These are phyloP conservation scores for Oceanodroma leucorhoa DNA, from an alignment of 2,797 vertebrate genomes.

Conservation along the genomic window DNA sequence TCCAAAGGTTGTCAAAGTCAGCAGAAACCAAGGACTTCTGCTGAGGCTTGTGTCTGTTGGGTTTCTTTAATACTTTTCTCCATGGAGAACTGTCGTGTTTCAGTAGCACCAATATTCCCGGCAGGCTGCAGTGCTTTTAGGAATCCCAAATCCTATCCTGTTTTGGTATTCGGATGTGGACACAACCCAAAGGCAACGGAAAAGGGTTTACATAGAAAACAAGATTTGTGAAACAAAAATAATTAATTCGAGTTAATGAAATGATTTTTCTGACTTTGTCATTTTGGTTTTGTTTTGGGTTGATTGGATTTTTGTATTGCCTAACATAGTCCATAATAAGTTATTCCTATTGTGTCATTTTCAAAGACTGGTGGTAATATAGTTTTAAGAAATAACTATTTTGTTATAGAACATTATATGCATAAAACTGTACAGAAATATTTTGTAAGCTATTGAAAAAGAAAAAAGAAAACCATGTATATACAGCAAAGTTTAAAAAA, in stretches of 20 bases:
- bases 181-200: constrained; percentile 63
- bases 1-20: not conserved
- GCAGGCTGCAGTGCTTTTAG: constrained; percentile 51
- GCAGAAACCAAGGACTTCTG: not conserved
- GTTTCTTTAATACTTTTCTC: constrained; percentile 6
- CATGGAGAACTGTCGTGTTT: not conserved
- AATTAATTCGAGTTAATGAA: not conserved
- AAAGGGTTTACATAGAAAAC: constrained; percentile 56
- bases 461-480: constrained; percentile 77
- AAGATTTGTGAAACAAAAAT: constrained; percentile 15
- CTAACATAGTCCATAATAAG: constrained; percentile 64
- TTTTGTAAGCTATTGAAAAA: constrained; percentile 90
- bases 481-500: constrained; percentile 75
- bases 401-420: constrained; percentile 92
- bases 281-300: constrained; percentile 44
- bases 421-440: constrained; percentile 93
- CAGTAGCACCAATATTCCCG: constrained; percentile 41
- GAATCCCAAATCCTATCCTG: not conserved
- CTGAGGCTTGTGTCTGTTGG: not conserved
- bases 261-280: constrained; percentile 52
- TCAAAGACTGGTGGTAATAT: constrained; percentile 77
- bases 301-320: constrained; percentile 66
- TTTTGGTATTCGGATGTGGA: not conserved
- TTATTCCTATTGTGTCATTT: constrained; percentile 70
- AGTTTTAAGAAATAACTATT: constrained; percentile 89